Evolutionary conservation across 1,140 invertebrate species (phyloP), one percentile per base, ranked within the genome.

Genomic region (Armadillidium nasatum): DNA sequence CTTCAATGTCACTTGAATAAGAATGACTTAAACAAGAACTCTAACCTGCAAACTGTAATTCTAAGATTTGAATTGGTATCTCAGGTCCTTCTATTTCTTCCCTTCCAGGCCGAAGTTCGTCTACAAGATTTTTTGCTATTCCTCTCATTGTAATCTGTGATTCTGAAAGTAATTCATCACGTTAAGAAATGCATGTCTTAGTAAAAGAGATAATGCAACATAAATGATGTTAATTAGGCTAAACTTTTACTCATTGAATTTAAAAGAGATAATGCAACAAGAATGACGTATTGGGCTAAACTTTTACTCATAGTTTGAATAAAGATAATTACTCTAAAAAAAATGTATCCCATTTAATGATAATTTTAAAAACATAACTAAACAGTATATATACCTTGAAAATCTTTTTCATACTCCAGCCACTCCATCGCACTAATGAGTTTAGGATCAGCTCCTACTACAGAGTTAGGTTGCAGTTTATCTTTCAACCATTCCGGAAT

Each of bases 381-480:
- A 33, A 33, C 6, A 33, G 33, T 3, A 3, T 10, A 80, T 77
- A 74, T 81, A 75, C 82, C 81, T 43, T 74, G 74, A 45, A 81
- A 77, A 78, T 82, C 83, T 50, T 78, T 77, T 7, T 83, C 80
- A 83, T 83, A 85, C 0, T 69, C 71, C 82, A 76, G 44, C 84
- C 86, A 85, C 82, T 84, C 72, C 83, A 85, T 78, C 86, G 85
- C 77, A 85, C 84, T 76, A 76, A 81, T 72, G 10, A 80, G 79
- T 11, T 76, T 89, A 0, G 94, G 91, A 87, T 98, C 94, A 13
- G 90, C 92, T 0, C 94, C 95, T 19, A 98, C 89, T 72, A 88
- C 85, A 50, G 88, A 85, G 79, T 90, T 86, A 23, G 87, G 73
- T 78, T 88, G 86, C 71, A 95, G 86, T n/a, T 91, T 88, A 46